Conservation (phyloP, 2,797 vertebrate genomes). For the Pipistrellus kuhlii region DNA sequence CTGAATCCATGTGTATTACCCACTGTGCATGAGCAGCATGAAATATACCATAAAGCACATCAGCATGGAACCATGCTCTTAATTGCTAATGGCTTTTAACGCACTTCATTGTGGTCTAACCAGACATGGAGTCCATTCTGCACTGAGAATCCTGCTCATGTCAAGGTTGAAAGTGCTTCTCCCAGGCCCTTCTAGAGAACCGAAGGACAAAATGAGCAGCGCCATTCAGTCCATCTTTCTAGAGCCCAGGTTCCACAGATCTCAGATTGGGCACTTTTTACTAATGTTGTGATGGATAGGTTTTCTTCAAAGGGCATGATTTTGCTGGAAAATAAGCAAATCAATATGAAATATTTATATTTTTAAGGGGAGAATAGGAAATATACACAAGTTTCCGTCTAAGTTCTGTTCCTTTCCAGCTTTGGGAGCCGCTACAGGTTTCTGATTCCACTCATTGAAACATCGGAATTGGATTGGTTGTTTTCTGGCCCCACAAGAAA, state of each 20-base stretch:
- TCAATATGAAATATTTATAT: background rate
- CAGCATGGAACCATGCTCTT: constrained; percentile 72
- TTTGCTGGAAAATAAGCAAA: constrained; percentile 53
- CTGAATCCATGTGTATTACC: constrained; percentile 83
- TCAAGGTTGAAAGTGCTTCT: constrained; percentile 60
- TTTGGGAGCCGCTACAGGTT: background rate
- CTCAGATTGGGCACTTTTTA: constrained; percentile 52
- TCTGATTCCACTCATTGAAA: constrained; percentile 36
- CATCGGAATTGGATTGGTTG: background rate
- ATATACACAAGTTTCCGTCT: background rate
- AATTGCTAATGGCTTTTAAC: constrained; percentile 82
- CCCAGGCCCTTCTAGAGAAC: constrained; percentile 8
- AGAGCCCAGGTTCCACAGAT: constrained; percentile 21
- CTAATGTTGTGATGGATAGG: background rate
- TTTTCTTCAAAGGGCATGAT: background rate
- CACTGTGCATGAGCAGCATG: constrained; percentile 74
- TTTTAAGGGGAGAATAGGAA: background rate
- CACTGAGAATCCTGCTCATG: constrained; percentile 22
- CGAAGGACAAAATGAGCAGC: background rate
- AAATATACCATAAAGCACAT: constrained; percentile 80
- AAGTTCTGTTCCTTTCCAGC: background rate
- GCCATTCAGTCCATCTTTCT: constrained; percentile 54
- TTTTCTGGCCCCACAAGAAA: background rate
- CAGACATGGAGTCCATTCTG: constrained; percentile 61
- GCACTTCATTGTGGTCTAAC: constrained; percentile 76